A percentile compares a stretch with the other conserved stretches of the same genome.
Conservation (phyloP, 2,113 vertebrate species). For the Asarcornis scutulata region DNA sequence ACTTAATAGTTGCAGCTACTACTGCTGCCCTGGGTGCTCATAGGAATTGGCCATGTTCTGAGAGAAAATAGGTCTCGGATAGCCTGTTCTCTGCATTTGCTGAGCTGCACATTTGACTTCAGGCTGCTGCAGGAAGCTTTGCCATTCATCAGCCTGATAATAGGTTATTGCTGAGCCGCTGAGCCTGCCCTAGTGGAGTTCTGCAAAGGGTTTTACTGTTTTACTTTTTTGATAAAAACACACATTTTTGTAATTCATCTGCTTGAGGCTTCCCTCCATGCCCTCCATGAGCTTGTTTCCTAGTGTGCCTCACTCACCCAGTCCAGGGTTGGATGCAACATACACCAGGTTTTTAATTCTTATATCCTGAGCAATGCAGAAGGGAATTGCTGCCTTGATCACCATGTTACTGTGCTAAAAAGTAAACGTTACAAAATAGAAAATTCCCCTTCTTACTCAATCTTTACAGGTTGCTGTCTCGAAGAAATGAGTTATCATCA, state of each 20-base stretch:
- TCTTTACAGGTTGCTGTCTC: neutral
- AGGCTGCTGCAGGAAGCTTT: neutral
- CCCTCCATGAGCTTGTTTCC: accelerated
- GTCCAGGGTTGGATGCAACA: neutral
- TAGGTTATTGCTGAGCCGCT: neutral
- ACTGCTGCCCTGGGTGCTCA: accelerated
- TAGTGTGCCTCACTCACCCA: accelerated
- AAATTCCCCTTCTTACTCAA: neutral
- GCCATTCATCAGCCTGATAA: neutral
- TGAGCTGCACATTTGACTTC: neutral
- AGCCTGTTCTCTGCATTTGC: neutral
- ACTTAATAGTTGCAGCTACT: neutral
- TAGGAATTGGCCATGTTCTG: accelerated
- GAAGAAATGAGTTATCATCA: neutral
- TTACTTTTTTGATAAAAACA: neutral
- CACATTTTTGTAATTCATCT: neutral
- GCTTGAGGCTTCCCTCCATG: neutral
- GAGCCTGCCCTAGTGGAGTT: neutral
- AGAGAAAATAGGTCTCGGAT: neutral
- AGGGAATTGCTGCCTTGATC: neutral
- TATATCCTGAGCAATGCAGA: accelerated
- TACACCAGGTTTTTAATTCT: accelerated
- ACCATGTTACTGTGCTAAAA: neutral
- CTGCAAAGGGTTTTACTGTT: neutral
- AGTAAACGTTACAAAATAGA: neutral